Conservation (phyloP, 2,113 vertebrate genomes). For the Notechis scutatus region DNA sequence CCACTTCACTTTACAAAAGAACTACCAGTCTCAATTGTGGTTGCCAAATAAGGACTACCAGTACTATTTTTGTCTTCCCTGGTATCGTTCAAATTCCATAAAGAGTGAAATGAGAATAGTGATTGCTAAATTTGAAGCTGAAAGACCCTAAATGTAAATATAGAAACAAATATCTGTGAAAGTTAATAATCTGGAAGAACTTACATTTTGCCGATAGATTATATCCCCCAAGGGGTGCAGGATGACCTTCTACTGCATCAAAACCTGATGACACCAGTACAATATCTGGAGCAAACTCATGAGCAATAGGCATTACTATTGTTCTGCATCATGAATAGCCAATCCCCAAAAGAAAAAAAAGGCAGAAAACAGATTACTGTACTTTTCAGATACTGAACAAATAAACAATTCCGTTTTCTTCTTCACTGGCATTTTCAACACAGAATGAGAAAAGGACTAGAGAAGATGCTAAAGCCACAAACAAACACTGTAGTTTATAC, state of each 20-base stretch:
- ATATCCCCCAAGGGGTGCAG: slow-evolving; percentile 90
- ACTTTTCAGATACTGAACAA: not conserved
- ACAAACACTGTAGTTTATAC: not conserved
- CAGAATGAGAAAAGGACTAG: not conserved
- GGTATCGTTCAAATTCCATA: not conserved
- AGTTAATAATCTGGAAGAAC: slow-evolving; percentile 42
- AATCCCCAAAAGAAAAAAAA: not conserved
- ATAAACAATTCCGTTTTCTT: not conserved
- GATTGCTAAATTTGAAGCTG: not conserved
- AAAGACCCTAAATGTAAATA: not conserved
- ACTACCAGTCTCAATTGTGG: not conserved
- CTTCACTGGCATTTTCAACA: not conserved
- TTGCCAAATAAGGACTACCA: not conserved
- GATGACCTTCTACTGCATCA: slow-evolving; percentile 91
- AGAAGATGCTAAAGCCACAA: not conserved
- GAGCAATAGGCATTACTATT: slow-evolving; percentile 93
- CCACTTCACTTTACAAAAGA: not conserved
- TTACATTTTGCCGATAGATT: slow-evolving; percentile 92
- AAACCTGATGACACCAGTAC: slow-evolving; percentile 95
- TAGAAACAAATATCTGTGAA: not conserved
- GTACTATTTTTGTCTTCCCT: not conserved
- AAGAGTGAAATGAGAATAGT: not conserved
- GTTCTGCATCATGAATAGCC: slow-evolving; percentile 70
- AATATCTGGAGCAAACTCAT: slow-evolving; percentile 90
- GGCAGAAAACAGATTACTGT: not conserved